Base-by-base conservation (phyloP, 2,113 vertebrate species). In the Rhagologus leucostigma region DNA sequence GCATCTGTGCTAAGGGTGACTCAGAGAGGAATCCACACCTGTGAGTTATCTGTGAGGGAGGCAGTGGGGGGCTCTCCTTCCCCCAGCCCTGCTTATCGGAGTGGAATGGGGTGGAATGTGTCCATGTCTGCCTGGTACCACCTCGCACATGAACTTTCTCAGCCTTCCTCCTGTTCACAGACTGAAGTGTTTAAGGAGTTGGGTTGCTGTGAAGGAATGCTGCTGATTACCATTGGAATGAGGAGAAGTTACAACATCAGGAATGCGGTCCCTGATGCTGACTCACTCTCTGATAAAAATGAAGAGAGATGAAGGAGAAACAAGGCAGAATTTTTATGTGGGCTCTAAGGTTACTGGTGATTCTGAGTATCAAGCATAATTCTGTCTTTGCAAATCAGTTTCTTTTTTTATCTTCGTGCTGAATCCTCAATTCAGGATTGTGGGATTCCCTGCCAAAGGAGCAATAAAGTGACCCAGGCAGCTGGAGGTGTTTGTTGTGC, bases 71-170 rank as follows among this genome's bases (percentile, higher is more conserved):
- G 16, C 47, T 92, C 39, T 90, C 12, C 50, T 50, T 64, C 37
- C 65, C 55, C 59, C 91, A 80, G 79, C 59, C 29, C 55, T 68
- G 67, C 76, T 90, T 90, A 90, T 96, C 69, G 0, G 95, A 53
- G 22, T 83, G 97, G 85, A 98, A 94, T 97, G 5, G 96, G 64
- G 12, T 84, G 97, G 96, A 98, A 98, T 98, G 80, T 90, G 56
- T 35, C 96, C 95, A 9, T 6, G 71, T 53, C 97, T 91, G 93
- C 98, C 98, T 98, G 98, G 98, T 97, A 98, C 98, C 86, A 93
- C 89, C 77, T 80, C n/a, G 89, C 90, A 95, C 96, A 62, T 90
- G 95, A 95, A 89, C 85, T 76, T 93, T 91, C 93, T 93, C 90
- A 94, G 93, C 84, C 71, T 93, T 65, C 53, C 88, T 87, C n/a